Evolutionary conservation across 2,113 vertebrate genomes (phyloP), one percentile per base, ranked within the genome.

Genomic region (Micronycteris hirsuta): DNA sequence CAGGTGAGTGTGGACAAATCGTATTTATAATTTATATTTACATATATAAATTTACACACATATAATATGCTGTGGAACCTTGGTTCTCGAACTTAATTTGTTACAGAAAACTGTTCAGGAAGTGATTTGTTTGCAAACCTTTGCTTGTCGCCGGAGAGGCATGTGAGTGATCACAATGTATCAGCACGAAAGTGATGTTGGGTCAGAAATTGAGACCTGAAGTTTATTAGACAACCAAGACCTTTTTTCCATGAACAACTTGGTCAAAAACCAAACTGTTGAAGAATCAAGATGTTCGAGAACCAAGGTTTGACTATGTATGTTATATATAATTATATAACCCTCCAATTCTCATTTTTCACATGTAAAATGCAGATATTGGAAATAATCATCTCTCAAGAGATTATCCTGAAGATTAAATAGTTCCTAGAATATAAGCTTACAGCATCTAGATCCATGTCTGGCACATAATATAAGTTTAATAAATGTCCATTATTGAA

Each of bases 401-500:
- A 47, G 65, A 71, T n/a, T 49, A 63, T 49, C 87, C 20, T 74
- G 6, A 88, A 77, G 31, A 56, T 67, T 73, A 76, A 56, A 65
- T 38, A 47, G 3, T 19, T 49, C 8, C 33, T 76, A 31, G 24
- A 84, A 36, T 70, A 16, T 85, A 88, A 41, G n/a, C 28, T 81
- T n/a, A 28, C 20, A 91, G 38, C 12, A 83, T 17, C 22, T 74
- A 70, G 19, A 85, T 56, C 15, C 20, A 61, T 43, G 22, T 56
- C 63, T 91, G 56, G 6, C 45, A 80, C 36, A 63, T n/a, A 78
- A 65, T 58, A 84, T 63, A 16, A 54, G 33, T 67, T 71, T 81
- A 94, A 71, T 74, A 93, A 92, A 58, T 67, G 83, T 67, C 71
- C 38, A 94, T 43, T 83, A 80, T 24, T 92, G 63, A 73, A 78